Conservation (phyloP, 2,797 vertebrate genomes). For the Crenichthys baileyi region DNA sequence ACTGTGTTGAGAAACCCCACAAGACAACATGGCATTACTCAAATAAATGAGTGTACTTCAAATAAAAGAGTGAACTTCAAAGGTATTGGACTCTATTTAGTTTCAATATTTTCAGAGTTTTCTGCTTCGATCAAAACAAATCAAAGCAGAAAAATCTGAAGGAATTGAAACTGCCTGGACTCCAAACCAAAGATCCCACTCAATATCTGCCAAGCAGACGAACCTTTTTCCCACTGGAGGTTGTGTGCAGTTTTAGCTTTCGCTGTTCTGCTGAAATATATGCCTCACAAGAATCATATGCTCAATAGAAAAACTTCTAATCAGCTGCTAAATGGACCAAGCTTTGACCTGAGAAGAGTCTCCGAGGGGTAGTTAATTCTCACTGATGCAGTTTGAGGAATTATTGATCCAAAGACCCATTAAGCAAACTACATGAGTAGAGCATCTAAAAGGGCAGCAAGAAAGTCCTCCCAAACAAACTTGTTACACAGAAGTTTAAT, state of each 20-base stretch:
- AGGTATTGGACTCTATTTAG: conserved; percentile 16
- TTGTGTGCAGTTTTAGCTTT: conserved; percentile 50
- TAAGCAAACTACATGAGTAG: conserved; percentile 59
- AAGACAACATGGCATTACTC: conserved; percentile 49
- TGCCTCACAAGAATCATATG: conserved; percentile 61
- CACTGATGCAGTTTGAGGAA: conserved; percentile 71
- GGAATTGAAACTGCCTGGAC: conserved; percentile 21
- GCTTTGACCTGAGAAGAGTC: conserved; percentile 63
- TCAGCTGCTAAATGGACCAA: conserved; percentile 74
- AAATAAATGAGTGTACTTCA: conserved; percentile 33
- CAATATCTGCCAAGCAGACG: conserved; percentile 34
- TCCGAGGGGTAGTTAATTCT: conserved; percentile 72
- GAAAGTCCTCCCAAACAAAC: conserved; percentile 45
- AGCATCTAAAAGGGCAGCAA: conserved; percentile 60
- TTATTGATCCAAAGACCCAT: conserved; percentile 72
- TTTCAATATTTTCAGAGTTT: conserved; percentile 1
- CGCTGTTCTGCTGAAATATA: conserved; percentile 61
- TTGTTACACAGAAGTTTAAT: conserved; percentile 23
- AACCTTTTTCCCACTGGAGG: conserved; percentile 39
- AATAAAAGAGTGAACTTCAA: conserved; percentile 30
- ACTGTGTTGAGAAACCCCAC: conserved; percentile 48
- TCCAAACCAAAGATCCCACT: conserved; percentile 26
- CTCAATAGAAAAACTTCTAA: conserved; percentile 72
- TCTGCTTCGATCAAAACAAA: not conserved
- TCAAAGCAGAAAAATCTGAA: conserved; percentile 9